These are phyloP conservation scores for Solenodon paradoxus DNA, from an alignment of 2,113 vertebrate genomes.

Conservation along the genomic window DNA sequence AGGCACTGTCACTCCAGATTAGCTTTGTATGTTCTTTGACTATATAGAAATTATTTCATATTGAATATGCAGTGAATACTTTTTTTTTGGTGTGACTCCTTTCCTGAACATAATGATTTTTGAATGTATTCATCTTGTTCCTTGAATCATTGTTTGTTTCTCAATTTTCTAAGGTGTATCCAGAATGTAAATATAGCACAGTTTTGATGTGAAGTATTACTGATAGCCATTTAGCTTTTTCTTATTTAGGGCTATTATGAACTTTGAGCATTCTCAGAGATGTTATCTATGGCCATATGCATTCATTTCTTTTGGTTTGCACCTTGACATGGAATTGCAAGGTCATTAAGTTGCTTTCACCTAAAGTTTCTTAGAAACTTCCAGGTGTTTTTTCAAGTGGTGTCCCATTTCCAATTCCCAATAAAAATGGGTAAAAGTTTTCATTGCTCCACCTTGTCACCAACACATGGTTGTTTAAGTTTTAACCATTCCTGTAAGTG, in stretches of 20 bases:
- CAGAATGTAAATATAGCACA: too few relatives aligned
- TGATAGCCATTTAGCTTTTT: too few relatives aligned
- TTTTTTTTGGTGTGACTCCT: not conserved
- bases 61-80: not conserved
- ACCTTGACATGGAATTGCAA: not conserved
- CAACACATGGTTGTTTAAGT: not conserved
- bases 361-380: not conserved
- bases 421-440: not conserved
- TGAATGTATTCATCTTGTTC: not conserved
- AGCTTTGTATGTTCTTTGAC: not conserved
- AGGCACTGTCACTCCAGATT: not conserved
- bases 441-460: not conserved
- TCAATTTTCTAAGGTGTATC: not conserved
- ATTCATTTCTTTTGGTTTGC: too few relatives aligned
- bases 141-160: not conserved
- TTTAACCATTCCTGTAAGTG: too few relatives aligned
- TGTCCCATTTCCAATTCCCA: not conserved
- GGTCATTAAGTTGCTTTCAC: not conserved
- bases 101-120: not conserved
- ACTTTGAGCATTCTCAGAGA: too few relatives aligned
- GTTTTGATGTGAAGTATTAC: too few relatives aligned
- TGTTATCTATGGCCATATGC: too few relatives aligned
- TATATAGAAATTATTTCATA: not conserved
- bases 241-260: too few relatives aligned
- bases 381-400: not conserved